Evolutionary conservation across 2,888 invertebrate species (phyloP).

Genomic region (Imbricaverruca yamaguchii): DNA sequence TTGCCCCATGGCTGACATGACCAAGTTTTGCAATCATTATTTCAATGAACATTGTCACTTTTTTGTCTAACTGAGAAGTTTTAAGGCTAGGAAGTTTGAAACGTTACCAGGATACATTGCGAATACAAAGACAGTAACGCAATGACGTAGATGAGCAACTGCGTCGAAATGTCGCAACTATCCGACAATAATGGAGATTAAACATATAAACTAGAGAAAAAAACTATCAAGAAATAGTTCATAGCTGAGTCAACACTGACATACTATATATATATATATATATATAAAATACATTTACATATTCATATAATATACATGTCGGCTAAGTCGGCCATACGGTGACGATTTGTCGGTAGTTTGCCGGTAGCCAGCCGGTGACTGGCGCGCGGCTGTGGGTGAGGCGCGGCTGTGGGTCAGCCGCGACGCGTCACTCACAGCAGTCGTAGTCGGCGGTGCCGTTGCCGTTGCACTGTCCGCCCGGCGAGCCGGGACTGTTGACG

Average conservation of each 20-base stretch:
- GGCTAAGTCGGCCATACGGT: no score
- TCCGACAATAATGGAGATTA: neutral
- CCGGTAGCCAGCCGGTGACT: neutral
- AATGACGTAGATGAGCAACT: no score
- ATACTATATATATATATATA: conserved; percentile 22
- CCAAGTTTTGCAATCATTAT: no score
- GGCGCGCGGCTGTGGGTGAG: neutral
- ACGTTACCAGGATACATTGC: no score
- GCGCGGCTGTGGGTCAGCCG: neutral
- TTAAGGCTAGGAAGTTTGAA: no score
- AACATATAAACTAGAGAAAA: neutral
- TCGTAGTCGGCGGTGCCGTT: conserved; percentile 14
- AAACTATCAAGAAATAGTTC: neutral
- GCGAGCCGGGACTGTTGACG: conserved; percentile 32
- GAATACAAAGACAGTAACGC: no score
- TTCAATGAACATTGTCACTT: no score
- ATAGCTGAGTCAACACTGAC: neutral
- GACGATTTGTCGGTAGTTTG: no score
- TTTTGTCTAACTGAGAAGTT: no score
- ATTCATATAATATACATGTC: conserved; percentile 22
- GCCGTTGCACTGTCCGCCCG: neutral
- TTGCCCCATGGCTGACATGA: no score
- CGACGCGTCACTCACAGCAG: neutral
- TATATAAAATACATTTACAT: conserved; percentile 24
- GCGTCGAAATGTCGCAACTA: no score